A percentile compares a stretch with the other conserved stretches of the same genome.
These are phyloP conservation scores for Hydrolagus affinis DNA, from an alignment of 2,113 vertebrate species.

Conservation along the genomic window DNA sequence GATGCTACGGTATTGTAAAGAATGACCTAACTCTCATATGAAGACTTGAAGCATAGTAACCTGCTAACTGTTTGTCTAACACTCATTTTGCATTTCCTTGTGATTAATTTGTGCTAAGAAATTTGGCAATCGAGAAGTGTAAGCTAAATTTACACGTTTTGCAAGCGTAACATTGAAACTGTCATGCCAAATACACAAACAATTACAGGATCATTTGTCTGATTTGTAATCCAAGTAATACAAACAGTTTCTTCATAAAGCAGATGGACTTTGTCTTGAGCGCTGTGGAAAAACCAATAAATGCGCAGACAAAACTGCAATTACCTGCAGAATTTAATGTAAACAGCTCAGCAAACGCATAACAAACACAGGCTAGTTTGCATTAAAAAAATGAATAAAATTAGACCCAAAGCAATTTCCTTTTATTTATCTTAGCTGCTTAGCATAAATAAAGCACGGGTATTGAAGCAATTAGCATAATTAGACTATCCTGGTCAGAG, in stretches of 20 bases:
- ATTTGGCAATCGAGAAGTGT: neutral
- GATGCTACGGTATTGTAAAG: neutral
- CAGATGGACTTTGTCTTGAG: slow-evolving; percentile 85
- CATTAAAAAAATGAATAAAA: slow-evolving; percentile 99
- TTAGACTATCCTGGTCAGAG: slow-evolving; percentile 97
- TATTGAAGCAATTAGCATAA: slow-evolving; percentile 99
- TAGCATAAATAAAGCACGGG: slow-evolving; percentile 99
- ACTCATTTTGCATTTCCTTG: slow-evolving; percentile 6
- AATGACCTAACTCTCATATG: neutral
- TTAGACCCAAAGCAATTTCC: slow-evolving; percentile 99
- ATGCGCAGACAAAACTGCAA: slow-evolving; percentile 99
- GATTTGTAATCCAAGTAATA: slow-evolving; percentile 85
- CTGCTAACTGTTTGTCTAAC: neutral
- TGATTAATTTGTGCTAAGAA: slow-evolving; percentile 18
- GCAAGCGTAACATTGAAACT: slow-evolving; percentile 17
- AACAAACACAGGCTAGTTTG: slow-evolving; percentile 94
- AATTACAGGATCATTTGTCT: slow-evolving; percentile 70
- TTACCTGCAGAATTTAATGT: slow-evolving; percentile 99
- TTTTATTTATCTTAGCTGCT: slow-evolving; percentile 99
- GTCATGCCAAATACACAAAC: slow-evolving; percentile 70
- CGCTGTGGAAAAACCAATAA: slow-evolving; percentile 87
- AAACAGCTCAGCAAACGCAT: slow-evolving; percentile 96
- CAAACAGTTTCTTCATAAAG: slow-evolving; percentile 93
- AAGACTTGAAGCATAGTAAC: neutral
- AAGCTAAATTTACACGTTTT: slow-evolving; percentile 13